phyloP scores from a whole-genome alignment of 2,113 vertebrate genomes.

The Orthonyx spaldingii region DNA sequence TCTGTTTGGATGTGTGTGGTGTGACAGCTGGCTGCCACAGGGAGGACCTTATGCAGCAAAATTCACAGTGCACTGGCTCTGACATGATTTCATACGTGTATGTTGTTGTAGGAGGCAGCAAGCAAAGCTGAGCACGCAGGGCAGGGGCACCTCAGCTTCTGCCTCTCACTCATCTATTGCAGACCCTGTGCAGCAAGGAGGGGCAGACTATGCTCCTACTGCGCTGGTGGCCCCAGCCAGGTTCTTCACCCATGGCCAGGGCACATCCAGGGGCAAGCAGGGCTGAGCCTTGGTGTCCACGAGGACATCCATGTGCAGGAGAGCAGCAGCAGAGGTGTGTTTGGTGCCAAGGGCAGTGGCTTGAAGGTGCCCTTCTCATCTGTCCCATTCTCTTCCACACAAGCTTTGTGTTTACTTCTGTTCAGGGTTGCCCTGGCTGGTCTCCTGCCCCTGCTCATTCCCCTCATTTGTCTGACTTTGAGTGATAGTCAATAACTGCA shows the following conservation, averaged over 20 bases:
- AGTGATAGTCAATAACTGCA: background rate
- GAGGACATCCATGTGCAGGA: background rate
- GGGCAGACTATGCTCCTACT: background rate
- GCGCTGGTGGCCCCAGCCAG: background rate
- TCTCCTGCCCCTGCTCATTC: background rate
- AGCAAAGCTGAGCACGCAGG: background rate
- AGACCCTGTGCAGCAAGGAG: background rate
- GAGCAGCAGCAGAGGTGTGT: background rate
- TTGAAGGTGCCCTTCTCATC: background rate
- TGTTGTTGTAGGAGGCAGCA: background rate
- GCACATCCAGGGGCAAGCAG: background rate
- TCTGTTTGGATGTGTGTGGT: background rate
- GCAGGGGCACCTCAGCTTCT: background rate
- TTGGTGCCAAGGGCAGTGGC: background rate
- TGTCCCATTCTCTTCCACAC: background rate
- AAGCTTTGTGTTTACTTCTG: background rate
- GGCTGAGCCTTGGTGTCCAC: background rate
- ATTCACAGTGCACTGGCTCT: background rate
- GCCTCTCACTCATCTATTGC: background rate
- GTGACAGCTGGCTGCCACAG: background rate
- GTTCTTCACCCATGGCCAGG: background rate
- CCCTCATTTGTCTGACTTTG: background rate
- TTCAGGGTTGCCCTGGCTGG: background rate
- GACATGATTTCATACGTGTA: background rate
- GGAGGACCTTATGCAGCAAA: background rate